Evolutionary conservation across 2,888 invertebrate species (phyloP).

Genomic region (Tipula lateralis): DNA sequence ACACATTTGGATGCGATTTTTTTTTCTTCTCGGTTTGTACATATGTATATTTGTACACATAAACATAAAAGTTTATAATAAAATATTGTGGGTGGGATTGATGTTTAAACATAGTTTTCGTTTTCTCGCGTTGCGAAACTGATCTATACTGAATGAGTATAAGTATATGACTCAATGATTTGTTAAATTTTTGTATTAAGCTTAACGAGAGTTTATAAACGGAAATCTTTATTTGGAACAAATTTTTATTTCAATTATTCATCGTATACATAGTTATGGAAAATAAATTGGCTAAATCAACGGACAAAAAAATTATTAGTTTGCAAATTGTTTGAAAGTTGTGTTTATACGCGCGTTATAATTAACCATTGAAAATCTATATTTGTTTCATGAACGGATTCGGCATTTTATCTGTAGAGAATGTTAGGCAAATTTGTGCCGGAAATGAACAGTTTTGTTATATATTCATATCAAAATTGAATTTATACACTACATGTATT

Average conservation of each 20-base stretch:
- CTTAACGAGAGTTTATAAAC: neutral
- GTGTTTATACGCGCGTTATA: neutral
- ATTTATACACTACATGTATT: neutral
- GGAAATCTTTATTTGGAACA: slow-evolving; percentile 6
- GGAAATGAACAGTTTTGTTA: neutral
- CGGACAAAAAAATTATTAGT: neutral
- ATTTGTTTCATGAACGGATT: slow-evolving; percentile 1
- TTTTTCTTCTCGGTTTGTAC: neutral
- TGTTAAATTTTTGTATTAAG: neutral
- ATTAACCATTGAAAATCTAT: neutral
- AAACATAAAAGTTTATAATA: too few relatives aligned
- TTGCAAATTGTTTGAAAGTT: slow-evolving; percentile 2
- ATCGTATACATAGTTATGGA: neutral
- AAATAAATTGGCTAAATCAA: neutral
- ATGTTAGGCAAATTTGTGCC: neutral
- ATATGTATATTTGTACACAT: too few relatives aligned
- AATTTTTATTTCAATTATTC: neutral
- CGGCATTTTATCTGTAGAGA: neutral
- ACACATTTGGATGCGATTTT: neutral
- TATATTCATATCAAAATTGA: neutral
- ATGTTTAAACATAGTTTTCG: neutral
- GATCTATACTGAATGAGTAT: neutral
- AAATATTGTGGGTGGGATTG: slow-evolving; percentile 24
- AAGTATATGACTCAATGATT: neutral
- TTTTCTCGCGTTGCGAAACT: neutral